phyloP scores from a whole-genome alignment of 2,888 invertebrate species.

The Spodoptera exigua region DNA sequence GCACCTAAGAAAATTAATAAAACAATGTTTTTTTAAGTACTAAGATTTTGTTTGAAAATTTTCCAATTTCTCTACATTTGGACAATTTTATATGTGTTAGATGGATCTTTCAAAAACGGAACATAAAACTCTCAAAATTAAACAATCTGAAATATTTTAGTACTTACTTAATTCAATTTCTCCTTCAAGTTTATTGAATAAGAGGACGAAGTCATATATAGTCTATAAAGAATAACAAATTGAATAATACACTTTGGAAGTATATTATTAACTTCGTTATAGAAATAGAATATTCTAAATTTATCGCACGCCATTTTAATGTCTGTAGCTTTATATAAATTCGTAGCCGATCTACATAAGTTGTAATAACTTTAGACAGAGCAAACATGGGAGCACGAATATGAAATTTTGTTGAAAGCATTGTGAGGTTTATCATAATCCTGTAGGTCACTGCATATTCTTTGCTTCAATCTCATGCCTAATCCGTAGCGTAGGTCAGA shows the following conservation, averaged over 20 bases:
- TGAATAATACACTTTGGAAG: slow-evolving; percentile 22
- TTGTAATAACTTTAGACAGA: slow-evolving; percentile 23
- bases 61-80: too few relatives aligned
- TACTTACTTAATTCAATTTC: neutral
- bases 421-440: slow-evolving; percentile 63
- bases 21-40: neutral
- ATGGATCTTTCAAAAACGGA: too few relatives aligned
- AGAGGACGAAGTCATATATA: slow-evolving; percentile 4
- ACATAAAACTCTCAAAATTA: too few relatives aligned
- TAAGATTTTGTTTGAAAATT: too few relatives aligned
- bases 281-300: slow-evolving; percentile 30
- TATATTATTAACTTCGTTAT: too few relatives aligned
- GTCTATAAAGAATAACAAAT: neutral
- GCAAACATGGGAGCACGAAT: neutral
- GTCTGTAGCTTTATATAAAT: slow-evolving; percentile 7
- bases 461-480: slow-evolving; percentile 69
- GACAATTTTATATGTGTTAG: too few relatives aligned
- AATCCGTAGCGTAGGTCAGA: slow-evolving; percentile 62
- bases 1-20: slow-evolving; percentile 43
- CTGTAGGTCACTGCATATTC: slow-evolving; percentile 66
- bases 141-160: too few relatives aligned
- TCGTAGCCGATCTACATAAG: slow-evolving; percentile 8
- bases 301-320: slow-evolving; percentile 20
- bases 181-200: neutral
- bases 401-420: slow-evolving; percentile 45